Evolutionary conservation across 2,888 invertebrate species (phyloP).

Genomic region (Tuta absoluta): DNA sequence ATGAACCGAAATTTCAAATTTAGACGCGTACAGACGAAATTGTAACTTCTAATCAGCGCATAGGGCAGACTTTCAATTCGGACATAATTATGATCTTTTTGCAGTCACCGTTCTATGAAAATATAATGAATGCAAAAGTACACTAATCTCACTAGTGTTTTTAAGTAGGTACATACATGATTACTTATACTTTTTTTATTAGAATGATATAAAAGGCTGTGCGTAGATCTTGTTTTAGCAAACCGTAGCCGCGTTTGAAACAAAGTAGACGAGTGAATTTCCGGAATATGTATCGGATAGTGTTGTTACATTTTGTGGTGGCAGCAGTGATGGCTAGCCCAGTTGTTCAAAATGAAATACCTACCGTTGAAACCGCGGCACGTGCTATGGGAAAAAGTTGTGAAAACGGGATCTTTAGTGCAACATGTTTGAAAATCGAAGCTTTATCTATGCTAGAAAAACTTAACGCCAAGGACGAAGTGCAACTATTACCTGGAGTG

Average conservation of each 20-base stretch:
- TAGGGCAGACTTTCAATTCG: slow-evolving; percentile 32
- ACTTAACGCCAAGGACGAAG: slow-evolving; percentile 66
- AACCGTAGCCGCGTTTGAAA: slow-evolving; percentile 59
- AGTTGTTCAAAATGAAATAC: slow-evolving; percentile 44
- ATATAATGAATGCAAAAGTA: slow-evolving; percentile 71
- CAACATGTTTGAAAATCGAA: slow-evolving; percentile 72
- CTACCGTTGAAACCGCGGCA: slow-evolving; percentile 55
- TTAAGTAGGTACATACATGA: not conserved
- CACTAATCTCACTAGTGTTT: slow-evolving; percentile 60
- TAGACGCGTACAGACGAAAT: slow-evolving; percentile 36
- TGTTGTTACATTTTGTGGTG: slow-evolving; percentile 47
- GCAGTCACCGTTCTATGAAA: slow-evolving; percentile 78
- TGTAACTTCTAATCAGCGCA: slow-evolving; percentile 33
- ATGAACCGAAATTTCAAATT: slow-evolving; percentile 55
- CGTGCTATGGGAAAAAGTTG: slow-evolving; percentile 68
- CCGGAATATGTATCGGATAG: slow-evolving; percentile 57
- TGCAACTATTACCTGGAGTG: slow-evolving; percentile 74
- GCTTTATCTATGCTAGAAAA: slow-evolving; percentile 70
- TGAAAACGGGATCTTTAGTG: slow-evolving; percentile 65
- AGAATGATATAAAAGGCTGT: slow-evolving; percentile 75
- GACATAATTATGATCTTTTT: slow-evolving; percentile 50
- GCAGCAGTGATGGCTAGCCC: slow-evolving; percentile 63
- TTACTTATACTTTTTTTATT: slow-evolving; percentile 42
- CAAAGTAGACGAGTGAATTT: slow-evolving; percentile 55
- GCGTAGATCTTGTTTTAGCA: slow-evolving; percentile 68